Evolutionary conservation across 1,140 invertebrate species (phyloP).

Genomic region (Brachystomella parvula): DNA sequence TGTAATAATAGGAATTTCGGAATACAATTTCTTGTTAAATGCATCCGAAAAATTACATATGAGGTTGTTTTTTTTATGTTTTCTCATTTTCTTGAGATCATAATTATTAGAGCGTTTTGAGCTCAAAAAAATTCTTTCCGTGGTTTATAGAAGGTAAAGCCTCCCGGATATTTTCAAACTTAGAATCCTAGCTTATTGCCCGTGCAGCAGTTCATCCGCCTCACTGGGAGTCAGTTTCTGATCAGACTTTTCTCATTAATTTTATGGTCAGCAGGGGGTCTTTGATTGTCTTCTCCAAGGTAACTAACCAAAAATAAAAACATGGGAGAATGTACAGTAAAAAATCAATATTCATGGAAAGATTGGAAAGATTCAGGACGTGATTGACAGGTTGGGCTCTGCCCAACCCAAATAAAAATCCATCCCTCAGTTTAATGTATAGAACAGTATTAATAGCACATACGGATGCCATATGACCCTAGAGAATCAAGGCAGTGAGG

Average conservation of each 20-base stretch:
- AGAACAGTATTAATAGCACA: conserved; percentile 3
- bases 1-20: no score
- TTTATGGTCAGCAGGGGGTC: neutral
- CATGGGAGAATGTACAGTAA: neutral
- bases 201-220: no score
- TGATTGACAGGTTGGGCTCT: neutral
- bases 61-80: no score
- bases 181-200: no score
- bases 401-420: neutral
- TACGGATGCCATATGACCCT: neutral
- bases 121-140: no score
- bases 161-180: no score
- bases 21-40: no score
- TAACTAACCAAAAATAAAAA: neutral
- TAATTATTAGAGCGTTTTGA: no score
- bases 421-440: neutral
- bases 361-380: neutral
- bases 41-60: no score
- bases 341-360: conserved; percentile 8
- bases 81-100: no score
- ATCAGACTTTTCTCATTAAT: conserved; percentile 8
- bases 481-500: no score
- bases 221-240: neutral
- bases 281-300: neutral
- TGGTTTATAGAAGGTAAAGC: no score